phyloP scores from a whole-genome alignment of 2,797 vertebrate genomes.

The Pipistrellus pipistrellus region DNA sequence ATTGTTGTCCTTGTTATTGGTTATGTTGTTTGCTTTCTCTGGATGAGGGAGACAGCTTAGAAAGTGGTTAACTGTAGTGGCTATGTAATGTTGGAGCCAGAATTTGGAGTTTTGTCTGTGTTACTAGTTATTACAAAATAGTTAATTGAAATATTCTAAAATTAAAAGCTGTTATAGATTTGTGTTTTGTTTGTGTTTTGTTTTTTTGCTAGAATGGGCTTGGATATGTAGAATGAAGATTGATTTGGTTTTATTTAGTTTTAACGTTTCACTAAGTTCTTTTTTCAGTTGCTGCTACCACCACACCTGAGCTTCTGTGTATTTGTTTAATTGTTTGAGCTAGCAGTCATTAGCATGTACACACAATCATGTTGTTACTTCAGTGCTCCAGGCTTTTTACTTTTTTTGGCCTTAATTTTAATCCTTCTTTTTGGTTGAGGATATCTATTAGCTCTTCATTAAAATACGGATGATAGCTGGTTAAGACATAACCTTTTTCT shows the following conservation, averaged over 20 bases:
- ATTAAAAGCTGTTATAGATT: slow-evolving; percentile 25
- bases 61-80: background rate
- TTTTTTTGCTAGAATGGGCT: background rate
- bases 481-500: background rate
- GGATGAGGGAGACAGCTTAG: background rate
- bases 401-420: slow-evolving; percentile 21
- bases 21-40: background rate
- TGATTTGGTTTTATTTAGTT: slow-evolving; percentile 3
- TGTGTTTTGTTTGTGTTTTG: background rate
- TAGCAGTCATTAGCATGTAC: background rate
- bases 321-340: background rate
- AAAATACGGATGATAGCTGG: background rate
- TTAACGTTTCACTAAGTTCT: background rate
- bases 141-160: background rate
- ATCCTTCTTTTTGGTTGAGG: background rate
- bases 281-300: background rate
- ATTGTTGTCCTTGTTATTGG: background rate
- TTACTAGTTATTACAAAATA: slow-evolving; percentile 48
- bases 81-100: background rate
- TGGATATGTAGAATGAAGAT: slow-evolving; percentile 8
- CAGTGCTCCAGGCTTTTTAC: background rate
- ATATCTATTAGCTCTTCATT: slow-evolving; percentile 26
- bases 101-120: background rate
- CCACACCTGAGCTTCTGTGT: background rate
- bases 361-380: background rate